Evolutionary conservation across 2,888 invertebrate species (phyloP).

Genomic region (Poecilobothrus nobilitatus): DNA sequence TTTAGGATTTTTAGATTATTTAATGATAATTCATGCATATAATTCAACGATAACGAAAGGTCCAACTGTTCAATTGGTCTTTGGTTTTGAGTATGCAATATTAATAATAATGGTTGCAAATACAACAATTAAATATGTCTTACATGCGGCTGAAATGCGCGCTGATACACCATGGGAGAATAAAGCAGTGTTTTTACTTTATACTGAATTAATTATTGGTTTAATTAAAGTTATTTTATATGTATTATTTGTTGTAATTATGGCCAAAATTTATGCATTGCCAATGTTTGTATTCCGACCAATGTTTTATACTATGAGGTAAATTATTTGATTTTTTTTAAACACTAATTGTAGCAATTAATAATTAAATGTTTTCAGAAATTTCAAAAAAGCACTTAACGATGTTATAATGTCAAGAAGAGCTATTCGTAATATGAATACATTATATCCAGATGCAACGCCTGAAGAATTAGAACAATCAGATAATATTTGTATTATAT

Average conservation of each 20-base stretch:
- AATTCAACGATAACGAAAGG: slow-evolving; percentile 86
- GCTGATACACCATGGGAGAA: slow-evolving; percentile 96
- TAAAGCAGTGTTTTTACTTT: slow-evolving; percentile 94
- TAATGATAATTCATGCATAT: slow-evolving; percentile 90
- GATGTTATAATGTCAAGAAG: slow-evolving; percentile 94
- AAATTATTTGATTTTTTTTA: slow-evolving; percentile 29
- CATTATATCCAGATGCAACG: slow-evolving; percentile 92
- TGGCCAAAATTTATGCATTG: slow-evolving; percentile 94
- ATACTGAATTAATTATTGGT: slow-evolving; percentile 93
- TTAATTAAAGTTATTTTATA: slow-evolving; percentile 78
- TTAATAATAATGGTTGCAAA: slow-evolving; percentile 86
- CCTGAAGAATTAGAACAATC: slow-evolving; percentile 81
- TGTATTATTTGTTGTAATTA: slow-evolving; percentile 84
- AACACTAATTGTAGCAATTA: not conserved
- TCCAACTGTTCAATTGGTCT: slow-evolving; percentile 95
- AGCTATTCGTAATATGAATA: slow-evolving; percentile 97
- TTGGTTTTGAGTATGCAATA: slow-evolving; percentile 99
- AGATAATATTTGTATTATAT: slow-evolving; percentile 98
- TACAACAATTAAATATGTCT: slow-evolving; percentile 82
- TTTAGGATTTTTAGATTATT: slow-evolving; percentile 73
- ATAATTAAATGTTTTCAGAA: slow-evolving; percentile 46
- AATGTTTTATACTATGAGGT: slow-evolving; percentile 98
- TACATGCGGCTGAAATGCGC: slow-evolving; percentile 75
- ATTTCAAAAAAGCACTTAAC: slow-evolving; percentile 94
- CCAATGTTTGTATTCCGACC: slow-evolving; percentile 97